phyloP scores from a whole-genome alignment of 2,113 vertebrate genomes.

The Scytalopus superciliaris region DNA sequence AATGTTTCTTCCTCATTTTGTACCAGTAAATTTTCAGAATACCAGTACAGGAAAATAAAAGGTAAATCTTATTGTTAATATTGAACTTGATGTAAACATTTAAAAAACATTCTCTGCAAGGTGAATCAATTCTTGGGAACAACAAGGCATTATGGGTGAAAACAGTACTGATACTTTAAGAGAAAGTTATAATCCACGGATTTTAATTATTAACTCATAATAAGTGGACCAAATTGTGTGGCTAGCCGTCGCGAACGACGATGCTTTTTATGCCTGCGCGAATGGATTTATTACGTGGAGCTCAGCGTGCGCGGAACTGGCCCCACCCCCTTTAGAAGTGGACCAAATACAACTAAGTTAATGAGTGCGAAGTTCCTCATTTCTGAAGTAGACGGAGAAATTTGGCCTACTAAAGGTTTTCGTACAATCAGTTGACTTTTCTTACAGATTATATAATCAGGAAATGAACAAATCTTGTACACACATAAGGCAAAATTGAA shows the following conservation, averaged over 20 bases:
- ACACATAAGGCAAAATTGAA: neutral
- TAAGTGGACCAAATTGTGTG: neutral
- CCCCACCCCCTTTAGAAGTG: no score
- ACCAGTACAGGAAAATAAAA: neutral
- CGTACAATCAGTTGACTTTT: neutral
- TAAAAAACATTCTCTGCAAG: neutral
- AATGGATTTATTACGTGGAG: no score
- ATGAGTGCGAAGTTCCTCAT: accelerated
- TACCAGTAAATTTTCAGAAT: neutral
- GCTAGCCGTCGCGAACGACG: no score
- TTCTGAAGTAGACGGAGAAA: neutral
- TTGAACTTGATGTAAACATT: neutral
- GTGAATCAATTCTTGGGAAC: neutral
- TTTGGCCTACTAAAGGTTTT: neutral
- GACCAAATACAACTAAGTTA: neutral
- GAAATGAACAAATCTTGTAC: neutral
- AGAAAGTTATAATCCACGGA: neutral
- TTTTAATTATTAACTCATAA: neutral
- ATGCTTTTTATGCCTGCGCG: no score
- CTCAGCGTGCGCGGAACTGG: no score
- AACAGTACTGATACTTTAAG: neutral
- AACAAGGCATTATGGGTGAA: neutral
- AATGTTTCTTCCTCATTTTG: neutral
- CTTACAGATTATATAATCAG: neutral
- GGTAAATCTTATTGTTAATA: neutral